Evolutionary conservation across 2,888 invertebrate genomes (phyloP), one percentile per base, ranked within the genome.

Genomic region (Platycnemis pennipes): DNA sequence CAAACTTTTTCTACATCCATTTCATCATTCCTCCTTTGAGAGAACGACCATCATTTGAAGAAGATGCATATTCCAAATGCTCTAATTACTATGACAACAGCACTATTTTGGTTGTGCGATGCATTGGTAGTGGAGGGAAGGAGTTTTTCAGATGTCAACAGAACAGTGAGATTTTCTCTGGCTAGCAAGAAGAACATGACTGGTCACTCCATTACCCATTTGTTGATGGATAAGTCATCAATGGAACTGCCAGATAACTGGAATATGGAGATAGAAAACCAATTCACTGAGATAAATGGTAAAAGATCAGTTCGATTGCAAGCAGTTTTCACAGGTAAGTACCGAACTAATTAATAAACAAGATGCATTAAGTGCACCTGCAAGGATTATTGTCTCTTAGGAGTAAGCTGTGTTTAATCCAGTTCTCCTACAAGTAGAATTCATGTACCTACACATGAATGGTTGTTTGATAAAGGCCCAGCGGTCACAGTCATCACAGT

Each of bases 211-310:
- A n/a, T 91, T 4, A 11, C 63, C 16, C 91, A 45, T 44, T 63
- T 91, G n/a, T 22, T 37, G 19, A 13, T 91, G 26, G 91, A 63
- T 5, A 91, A 63, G 44, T 56, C 69, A 63, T 56, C 91, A n/a
- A 56, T 63, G 44, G n/a, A 91, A 26, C 22, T 45, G 4, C 91
- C 63, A n/a, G 63, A 44, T n/a, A 63, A 91, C 56, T 91, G 63
- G 91, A 91, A 91, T 5, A 37, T 89, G 31, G 53, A 89, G 13
- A 42, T 89, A 22, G 56, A 89, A 56, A 53, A 89, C 42, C 31
- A 42, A 11, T 26, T 63, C 26, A 42, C 56, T 4, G 56, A 56
- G 31, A 56, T 42, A 22, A 42, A 42, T 42, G 89, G 89, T 7
- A 77, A 8, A 1, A 77, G 16, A 77, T 37, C 77, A 77, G 37